These are phyloP conservation scores for Anoplolepis gracilipes DNA, from an alignment of 1,140 invertebrate species.

Conservation along the genomic window DNA sequence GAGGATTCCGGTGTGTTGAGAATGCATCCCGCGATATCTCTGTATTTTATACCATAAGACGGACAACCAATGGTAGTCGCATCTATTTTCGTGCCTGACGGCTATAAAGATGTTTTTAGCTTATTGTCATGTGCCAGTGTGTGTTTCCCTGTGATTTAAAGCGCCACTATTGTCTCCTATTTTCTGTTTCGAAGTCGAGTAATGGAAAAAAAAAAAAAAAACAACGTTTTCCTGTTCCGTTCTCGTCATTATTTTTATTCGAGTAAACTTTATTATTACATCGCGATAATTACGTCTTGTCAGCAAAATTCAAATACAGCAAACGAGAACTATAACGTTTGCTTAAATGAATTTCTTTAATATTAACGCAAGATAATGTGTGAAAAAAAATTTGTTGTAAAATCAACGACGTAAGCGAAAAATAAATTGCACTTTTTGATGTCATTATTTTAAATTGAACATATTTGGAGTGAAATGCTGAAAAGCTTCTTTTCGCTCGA, in stretches of 20 bases:
- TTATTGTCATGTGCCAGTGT: neutral
- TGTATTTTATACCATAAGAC: slow-evolving; percentile 70
- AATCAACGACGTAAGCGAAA: neutral
- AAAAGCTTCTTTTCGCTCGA: slow-evolving; percentile 17
- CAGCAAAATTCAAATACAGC: neutral
- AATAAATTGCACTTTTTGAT: neutral
- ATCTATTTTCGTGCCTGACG: slow-evolving; percentile 3
- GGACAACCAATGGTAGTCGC: neutral
- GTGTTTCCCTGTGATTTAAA: neutral
- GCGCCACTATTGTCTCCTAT: neutral
- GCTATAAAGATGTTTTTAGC: neutral
- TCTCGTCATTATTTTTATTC: neutral
- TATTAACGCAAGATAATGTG: neutral
- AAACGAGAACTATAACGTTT: too few species aligned
- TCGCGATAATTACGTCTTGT: neutral
- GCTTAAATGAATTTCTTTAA: neutral
- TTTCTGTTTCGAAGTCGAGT: neutral
- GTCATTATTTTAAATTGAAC: neutral
- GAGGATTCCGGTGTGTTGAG: slow-evolving; percentile 49
- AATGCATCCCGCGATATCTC: slow-evolving; percentile 64
- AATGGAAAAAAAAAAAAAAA: too few species aligned
- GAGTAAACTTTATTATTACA: neutral
- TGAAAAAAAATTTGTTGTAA: neutral
- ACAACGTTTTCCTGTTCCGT: neutral
- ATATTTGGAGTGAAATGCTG: neutral